Conservation (phyloP, 2,113 vertebrate species). For the Colius striatus region DNA sequence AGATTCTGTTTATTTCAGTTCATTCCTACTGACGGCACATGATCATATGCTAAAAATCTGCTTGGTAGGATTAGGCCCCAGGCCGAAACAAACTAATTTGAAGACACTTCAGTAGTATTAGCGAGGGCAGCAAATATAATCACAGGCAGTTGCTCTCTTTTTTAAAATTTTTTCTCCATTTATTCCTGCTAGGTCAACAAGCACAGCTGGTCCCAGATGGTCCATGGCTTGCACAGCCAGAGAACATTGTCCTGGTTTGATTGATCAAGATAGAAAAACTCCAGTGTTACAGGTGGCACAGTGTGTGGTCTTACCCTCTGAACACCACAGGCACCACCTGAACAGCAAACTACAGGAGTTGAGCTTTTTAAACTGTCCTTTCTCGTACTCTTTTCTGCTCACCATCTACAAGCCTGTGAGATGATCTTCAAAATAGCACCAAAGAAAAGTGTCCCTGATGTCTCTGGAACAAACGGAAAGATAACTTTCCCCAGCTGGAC, state of each 20-base stretch:
- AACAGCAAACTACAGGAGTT: background rate
- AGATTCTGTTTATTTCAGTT: constrained; percentile 16
- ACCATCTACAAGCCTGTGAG: background rate
- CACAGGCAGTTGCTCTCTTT: background rate
- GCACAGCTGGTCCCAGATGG: background rate
- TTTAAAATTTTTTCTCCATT: background rate
- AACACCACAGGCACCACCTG: background rate
- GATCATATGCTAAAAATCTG: constrained; percentile 21
- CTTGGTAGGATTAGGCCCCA: constrained; percentile 20
- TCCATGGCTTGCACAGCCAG: background rate
- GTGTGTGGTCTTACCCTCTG: background rate
- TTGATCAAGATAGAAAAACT: background rate
- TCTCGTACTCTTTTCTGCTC: background rate
- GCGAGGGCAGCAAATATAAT: constrained; percentile 22
- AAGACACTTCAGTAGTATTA: constrained; percentile 6
- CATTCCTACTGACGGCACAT: background rate
- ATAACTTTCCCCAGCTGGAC: background rate
- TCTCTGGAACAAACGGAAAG: background rate
- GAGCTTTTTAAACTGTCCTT: background rate
- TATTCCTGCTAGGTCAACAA: constrained; percentile 30
- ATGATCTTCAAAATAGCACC: background rate
- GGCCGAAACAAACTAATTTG: constrained; percentile 4
- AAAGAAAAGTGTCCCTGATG: background rate
- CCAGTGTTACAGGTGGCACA: background rate
- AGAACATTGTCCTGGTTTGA: background rate